Evolutionary conservation across 2,888 invertebrate species (phyloP), one percentile per base, ranked within the genome.

Genomic region (Thymelicus acteon): DNA sequence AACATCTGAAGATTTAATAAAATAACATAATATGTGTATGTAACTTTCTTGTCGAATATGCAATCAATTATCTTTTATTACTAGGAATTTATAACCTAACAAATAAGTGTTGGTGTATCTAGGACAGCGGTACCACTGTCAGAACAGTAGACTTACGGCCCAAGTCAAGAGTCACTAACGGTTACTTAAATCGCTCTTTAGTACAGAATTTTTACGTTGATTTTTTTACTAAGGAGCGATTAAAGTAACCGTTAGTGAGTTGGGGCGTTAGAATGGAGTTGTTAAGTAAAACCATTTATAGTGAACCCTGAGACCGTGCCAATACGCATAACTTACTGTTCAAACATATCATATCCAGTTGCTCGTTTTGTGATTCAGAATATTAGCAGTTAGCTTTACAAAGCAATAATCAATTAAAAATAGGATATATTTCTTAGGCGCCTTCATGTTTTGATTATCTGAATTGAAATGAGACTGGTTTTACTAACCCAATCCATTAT

Each of bases 241-340:
- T 19, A 1, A 19, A 19, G 19, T 19, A 19, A 19, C 19, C 19
- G 19, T 19, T 19, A 19, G 19, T 19, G 19, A 44, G 44, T 31
- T 31, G 19, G 13, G 57, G 31, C 5, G 0, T 7, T 44, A 4
- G 8, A 44, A 12, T 44, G 13, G 13, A 12, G 4, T 13, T 2
- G 13, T 57, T 37, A 57, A 19, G 52, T 52, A n/a, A 19, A 15
- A 19, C 57, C 6, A 19, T 19, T 52, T 3, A 10, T 54, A 24
- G 24, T 54, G 54, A 54, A 6, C 8, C 52, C 52, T 24, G 54
- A 54, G 54, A 54, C 37, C 57, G 57, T 57, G 57, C 57, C 57
- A 57, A 57, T 57, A 57, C 57, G 57, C 57, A 57, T 57, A 57
- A 57, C 57, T 57, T 57, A 57, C 57, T 57, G 57, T 37, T 57